A percentile compares a stretch with the other conserved stretches of the same genome.
Conservation (phyloP, 2,113 vertebrate genomes). For the Euleptes europaea region DNA sequence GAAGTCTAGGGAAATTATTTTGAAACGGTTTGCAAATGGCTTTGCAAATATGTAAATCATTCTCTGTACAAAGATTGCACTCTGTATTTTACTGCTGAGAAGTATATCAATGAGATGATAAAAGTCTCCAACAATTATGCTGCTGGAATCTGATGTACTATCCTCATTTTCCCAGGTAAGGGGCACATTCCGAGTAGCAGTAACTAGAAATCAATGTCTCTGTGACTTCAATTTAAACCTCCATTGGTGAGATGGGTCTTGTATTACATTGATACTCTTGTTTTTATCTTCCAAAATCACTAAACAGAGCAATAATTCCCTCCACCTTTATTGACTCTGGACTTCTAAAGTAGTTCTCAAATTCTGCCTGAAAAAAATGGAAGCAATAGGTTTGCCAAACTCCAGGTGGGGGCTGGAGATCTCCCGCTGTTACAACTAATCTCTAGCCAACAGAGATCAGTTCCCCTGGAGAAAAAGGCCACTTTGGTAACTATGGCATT, state of each 20-base stretch:
- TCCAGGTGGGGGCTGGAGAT: too few species aligned
- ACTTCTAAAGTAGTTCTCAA: background rate
- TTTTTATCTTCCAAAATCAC: background rate
- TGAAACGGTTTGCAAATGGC: conserved; percentile 44
- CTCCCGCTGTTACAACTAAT: too few species aligned
- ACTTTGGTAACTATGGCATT: too few species aligned
- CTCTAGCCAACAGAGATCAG: too few species aligned
- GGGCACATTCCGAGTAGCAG: background rate
- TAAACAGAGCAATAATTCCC: background rate
- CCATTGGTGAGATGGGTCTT: background rate
- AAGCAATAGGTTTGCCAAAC: too few species aligned
- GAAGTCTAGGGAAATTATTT: conserved; percentile 27
- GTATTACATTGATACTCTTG: background rate
- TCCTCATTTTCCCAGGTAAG: background rate
- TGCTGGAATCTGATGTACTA: background rate
- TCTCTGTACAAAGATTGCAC: background rate
- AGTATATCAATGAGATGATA: background rate
- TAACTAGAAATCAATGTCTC: conserved; percentile 19
- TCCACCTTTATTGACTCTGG: background rate
- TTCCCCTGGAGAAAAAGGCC: too few species aligned
- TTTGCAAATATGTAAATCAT: conserved; percentile 39
- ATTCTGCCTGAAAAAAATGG: conserved; percentile 11
- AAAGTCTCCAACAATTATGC: background rate
- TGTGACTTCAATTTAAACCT: conserved; percentile 11
- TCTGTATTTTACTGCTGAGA: background rate